Evolutionary conservation across 2,113 vertebrate genomes (phyloP).

Genomic region (Paradoxurus hermaphroditus): DNA sequence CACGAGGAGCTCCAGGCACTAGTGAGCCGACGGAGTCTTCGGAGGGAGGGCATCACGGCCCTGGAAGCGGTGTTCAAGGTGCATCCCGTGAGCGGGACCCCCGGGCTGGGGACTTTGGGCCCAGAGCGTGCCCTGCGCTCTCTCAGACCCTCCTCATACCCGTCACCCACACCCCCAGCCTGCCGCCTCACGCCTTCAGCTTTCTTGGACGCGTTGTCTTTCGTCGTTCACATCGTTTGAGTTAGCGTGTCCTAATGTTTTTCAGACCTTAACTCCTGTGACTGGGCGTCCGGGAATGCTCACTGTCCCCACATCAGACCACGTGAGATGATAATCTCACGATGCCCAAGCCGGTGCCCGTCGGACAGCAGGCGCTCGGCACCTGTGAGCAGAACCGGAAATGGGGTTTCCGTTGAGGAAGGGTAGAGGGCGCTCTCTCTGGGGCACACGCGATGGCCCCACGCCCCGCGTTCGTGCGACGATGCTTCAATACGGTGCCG

Average conservation of each 20-base stretch:
- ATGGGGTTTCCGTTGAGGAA: neutral
- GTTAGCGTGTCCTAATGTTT: neutral
- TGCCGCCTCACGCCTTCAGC: neutral
- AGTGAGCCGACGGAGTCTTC: neutral
- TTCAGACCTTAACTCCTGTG: neutral
- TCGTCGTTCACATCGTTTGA: neutral
- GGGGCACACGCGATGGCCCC: neutral
- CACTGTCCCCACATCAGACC: neutral
- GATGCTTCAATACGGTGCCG: neutral
- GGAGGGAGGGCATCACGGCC: neutral
- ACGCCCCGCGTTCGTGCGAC: fast-evolving
- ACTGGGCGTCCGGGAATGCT: neutral
- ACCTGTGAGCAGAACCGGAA: neutral
- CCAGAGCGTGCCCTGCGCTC: too few relatives aligned
- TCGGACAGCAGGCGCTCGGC: neutral
- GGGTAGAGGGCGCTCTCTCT: neutral
- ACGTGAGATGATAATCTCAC: neutral
- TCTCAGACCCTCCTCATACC: neutral
- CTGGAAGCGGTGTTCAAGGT: neutral
- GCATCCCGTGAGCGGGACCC: neutral
- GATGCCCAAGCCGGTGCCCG: neutral
- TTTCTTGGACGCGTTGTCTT: fast-evolving
- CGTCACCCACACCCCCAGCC: neutral
- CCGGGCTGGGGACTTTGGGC: neutral
- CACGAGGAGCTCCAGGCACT: neutral